These are phyloP conservation scores for Synergus itoensis DNA, from an alignment of 2,888 invertebrate genomes.

Conservation along the genomic window DNA sequence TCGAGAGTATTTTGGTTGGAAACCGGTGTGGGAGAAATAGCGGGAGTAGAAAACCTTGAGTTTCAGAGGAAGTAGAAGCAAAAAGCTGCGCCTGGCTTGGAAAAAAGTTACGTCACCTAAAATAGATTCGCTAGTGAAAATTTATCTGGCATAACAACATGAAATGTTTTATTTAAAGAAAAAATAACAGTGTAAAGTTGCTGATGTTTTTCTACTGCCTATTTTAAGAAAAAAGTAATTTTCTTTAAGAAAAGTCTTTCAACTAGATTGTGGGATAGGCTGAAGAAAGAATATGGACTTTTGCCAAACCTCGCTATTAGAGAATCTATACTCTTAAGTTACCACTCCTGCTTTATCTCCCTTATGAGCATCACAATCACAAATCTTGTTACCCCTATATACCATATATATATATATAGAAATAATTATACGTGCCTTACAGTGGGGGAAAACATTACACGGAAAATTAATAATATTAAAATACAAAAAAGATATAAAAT, in stretches of 20 bases:
- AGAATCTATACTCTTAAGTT: background rate
- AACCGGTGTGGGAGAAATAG: conserved; percentile 25
- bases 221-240: too few relatives aligned
- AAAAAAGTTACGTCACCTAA: conserved; percentile 9
- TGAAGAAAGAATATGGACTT: background rate
- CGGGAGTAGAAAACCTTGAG: conserved; percentile 1
- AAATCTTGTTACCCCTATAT: too few relatives aligned
- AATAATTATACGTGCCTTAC: too few relatives aligned
- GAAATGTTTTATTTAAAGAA: background rate
- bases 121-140: conserved; percentile 5
- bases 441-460: too few relatives aligned
- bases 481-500: too few relatives aligned
- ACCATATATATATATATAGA: too few relatives aligned
- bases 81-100: background rate
- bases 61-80: conserved; percentile 21
- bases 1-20: conserved; percentile 31
- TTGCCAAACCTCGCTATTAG: conserved; percentile 1
- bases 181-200: background rate
- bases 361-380: background rate
- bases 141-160: background rate
- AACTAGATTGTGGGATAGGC: background rate
- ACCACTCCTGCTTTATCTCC: conserved; percentile 1
- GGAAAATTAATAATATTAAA: too few relatives aligned
- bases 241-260: too few relatives aligned
- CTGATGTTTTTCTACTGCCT: too few relatives aligned